Percentiles rank a stretch among this genome's conserved stretches.
Conservation (phyloP, 2,888 invertebrate genomes). For the Clistopyga incitator region DNA sequence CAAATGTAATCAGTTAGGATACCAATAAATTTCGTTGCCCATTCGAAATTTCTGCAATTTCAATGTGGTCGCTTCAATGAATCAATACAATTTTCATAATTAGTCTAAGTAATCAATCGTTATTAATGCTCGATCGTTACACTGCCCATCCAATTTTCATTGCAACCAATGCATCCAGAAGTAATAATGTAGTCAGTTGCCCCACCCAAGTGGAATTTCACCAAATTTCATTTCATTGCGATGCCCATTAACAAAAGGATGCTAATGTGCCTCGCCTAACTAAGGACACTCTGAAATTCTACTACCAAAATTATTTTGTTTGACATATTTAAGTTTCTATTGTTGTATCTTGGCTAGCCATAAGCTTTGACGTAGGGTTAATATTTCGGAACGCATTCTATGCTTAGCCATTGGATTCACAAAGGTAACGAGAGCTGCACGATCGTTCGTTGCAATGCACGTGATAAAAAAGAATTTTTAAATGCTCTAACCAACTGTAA, state of each 20-base stretch:
- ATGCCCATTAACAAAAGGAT: neutral
- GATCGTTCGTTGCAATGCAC: neutral
- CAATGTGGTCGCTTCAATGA: too few relatives aligned
- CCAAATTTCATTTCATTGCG: too few relatives aligned
- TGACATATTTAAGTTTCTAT: neutral
- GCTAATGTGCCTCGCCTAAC: neutral
- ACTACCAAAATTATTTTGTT: neutral
- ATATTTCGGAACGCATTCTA: neutral
- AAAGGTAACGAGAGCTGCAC: neutral
- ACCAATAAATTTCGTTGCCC: too few relatives aligned
- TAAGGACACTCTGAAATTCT: neutral
- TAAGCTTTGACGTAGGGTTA: neutral
- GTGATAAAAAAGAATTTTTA: conserved; percentile 21
- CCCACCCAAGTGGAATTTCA: too few relatives aligned
- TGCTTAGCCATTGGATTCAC: neutral
- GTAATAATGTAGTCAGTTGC: too few relatives aligned
- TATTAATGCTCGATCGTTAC: too few relatives aligned
- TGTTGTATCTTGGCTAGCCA: neutral
- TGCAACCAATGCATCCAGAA: too few relatives aligned
- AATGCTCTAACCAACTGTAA: conserved; percentile 8
- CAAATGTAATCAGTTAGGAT: too few relatives aligned
- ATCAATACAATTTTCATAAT: too few relatives aligned
- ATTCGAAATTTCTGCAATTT: too few relatives aligned
- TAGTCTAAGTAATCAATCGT: too few relatives aligned
- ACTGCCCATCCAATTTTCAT: too few relatives aligned